Base-by-base conservation (phyloP, 1,140 invertebrate genomes). In the Palaemon carinicauda region DNA sequence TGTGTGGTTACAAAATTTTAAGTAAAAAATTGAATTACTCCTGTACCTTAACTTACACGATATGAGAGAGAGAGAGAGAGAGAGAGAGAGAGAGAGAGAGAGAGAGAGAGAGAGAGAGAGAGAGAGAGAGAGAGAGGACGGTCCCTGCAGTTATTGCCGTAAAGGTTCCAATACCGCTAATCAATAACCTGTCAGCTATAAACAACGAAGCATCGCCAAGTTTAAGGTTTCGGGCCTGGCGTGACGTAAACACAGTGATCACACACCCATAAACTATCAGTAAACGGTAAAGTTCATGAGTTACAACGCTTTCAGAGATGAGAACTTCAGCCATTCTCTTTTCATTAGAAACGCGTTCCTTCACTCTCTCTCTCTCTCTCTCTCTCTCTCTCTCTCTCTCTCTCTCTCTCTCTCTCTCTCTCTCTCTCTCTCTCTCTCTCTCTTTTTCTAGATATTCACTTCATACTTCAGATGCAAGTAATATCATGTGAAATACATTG, bases 181-280 rank as follows among this genome's bases (percentile, higher is more conserved):
- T 79, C 77, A 79, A 54, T 79, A 54, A 79, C 50, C 77, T 79
- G 77, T 79, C 77, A 79, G 77, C 77, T 27, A 54, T 79, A 79
- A 79, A 79, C 21, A 54, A 79, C 50, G 19, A 29, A 79, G 51
- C 29, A 52, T 52, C 21, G 77, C 27, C 51, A 54, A 54, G 50
- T 54, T 54, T 19, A 54, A 79, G 53, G 77, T 21, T 54, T 33
- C 33, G 51, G 27, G 77, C 50, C 52, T 31, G 27, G 52, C 77
- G 77, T 79, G 50, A 79, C 29, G 50, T 54, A 54, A 79, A 27
- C 54, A 53, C 52, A 27, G 77, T 79, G 77, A 79, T 79, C 77
- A 79, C 21, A 54, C 12, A 29, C 19, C 54, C 77, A 53, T 79
- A 79, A 79, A 79, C 77, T 29, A 79, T 14, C 27, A 17, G 77